These are phyloP conservation scores for Scaptomyza tumidula DNA, from an alignment of 2,888 invertebrate species.

Conservation along the genomic window DNA sequence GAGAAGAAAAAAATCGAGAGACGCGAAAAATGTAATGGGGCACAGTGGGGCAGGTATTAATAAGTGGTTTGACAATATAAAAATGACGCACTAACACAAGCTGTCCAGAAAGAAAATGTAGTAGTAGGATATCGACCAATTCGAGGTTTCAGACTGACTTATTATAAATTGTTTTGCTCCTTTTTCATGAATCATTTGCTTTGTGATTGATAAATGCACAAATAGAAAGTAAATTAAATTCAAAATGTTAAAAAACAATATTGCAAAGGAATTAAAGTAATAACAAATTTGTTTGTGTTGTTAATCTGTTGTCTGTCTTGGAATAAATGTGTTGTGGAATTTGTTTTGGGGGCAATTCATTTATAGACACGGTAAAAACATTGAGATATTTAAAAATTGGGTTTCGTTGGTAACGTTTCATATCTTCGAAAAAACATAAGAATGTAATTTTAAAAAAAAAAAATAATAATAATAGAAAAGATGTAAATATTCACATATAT, in stretches of 20 bases:
- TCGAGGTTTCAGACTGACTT: slow-evolving; percentile 9
- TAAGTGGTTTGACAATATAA: slow-evolving; percentile 47
- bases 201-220: too few species aligned
- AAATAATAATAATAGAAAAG: slow-evolving; percentile 26
- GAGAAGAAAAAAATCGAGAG: neutral
- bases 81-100: slow-evolving; percentile 8
- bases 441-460: slow-evolving; percentile 37
- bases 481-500: slow-evolving; percentile 14
- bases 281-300: slow-evolving; percentile 37
- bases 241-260: slow-evolving; percentile 11
- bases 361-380: slow-evolving; percentile 4
- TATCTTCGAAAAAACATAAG: slow-evolving; percentile 28
- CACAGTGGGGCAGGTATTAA: neutral
- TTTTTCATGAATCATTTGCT: too few species aligned
- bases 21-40: slow-evolving; percentile 2
- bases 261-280: slow-evolving; percentile 2
- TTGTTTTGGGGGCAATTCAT: slow-evolving; percentile 5
- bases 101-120: too few species aligned
- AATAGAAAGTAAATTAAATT: neutral
- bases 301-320: slow-evolving; percentile 16
- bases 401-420: slow-evolving; percentile 45
- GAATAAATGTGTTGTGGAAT: slow-evolving; percentile 12
- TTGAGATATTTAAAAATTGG: neutral
- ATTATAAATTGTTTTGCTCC: neutral
- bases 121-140: slow-evolving; percentile 13